Evolutionary conservation across 2,113 vertebrate genomes (phyloP).

Genomic region (Gymnogyps californianus): DNA sequence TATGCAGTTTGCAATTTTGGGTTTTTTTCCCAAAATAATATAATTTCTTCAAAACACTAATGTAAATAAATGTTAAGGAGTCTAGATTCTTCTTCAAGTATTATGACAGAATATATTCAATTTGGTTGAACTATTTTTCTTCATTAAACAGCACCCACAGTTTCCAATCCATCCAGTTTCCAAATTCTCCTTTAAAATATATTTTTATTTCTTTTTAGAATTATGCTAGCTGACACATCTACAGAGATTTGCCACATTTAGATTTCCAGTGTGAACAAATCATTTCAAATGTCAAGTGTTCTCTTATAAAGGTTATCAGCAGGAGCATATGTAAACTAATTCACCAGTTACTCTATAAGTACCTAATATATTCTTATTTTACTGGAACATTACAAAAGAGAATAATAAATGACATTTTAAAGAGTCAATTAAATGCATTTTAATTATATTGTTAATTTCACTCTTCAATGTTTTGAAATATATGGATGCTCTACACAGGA

Average conservation of each 20-base stretch:
- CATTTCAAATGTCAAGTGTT: not conserved
- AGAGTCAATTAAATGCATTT: not conserved
- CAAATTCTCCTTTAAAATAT: not conserved
- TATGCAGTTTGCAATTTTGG: not conserved
- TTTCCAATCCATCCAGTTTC: not conserved
- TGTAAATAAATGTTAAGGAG: not conserved
- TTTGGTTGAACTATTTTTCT: not conserved
- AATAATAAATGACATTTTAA: not conserved
- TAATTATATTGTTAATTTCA: not conserved
- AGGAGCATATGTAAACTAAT: not conserved
- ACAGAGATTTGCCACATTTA: not conserved
- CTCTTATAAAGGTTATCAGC: not conserved
- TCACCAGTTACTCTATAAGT: not conserved
- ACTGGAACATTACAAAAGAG: not conserved
- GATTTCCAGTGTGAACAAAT: not conserved
- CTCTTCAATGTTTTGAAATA: not conserved
- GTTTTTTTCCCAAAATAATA: not conserved
- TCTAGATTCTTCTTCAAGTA: not conserved
- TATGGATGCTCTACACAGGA: not conserved
- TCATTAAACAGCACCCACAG: not conserved
- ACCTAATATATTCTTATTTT: not conserved
- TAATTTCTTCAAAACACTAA: not conserved
- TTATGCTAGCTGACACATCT: not conserved
- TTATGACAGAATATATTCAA: not conserved
- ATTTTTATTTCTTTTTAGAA: not conserved